These are phyloP conservation scores for Plusia festucae DNA, from an alignment of 2,888 invertebrate species.

Conservation along the genomic window DNA sequence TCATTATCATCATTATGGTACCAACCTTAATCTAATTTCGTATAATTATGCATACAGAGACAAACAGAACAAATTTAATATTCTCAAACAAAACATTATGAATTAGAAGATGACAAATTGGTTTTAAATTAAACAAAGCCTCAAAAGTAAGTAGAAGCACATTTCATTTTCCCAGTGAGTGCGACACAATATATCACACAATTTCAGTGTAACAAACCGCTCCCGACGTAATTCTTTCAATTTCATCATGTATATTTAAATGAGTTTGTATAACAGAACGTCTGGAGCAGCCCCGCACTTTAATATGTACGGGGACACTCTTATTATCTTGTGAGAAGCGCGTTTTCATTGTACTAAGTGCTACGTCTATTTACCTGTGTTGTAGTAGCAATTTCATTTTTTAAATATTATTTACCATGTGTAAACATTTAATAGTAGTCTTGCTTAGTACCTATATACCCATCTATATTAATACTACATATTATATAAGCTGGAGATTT, in stretches of 20 bases:
- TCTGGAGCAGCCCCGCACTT: slow-evolving; percentile 63
- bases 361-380: slow-evolving; percentile 3
- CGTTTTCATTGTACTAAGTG: slow-evolving; percentile 65
- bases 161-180: slow-evolving; percentile 33
- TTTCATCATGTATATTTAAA: slow-evolving; percentile 88
- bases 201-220: slow-evolving; percentile 59
- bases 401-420: no score
- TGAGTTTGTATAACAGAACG: slow-evolving; percentile 82
- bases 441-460: no score
- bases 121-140: slow-evolving; percentile 5
- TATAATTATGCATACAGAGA: not conserved
- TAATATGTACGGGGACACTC: slow-evolving; percentile 84
- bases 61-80: not conserved
- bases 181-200: slow-evolving; percentile 59
- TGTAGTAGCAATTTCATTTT: no score
- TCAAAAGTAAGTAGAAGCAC: slow-evolving; percentile 26
- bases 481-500: no score
- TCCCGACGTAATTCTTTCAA: slow-evolving; percentile 83
- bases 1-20: no score
- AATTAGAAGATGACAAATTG: slow-evolving; percentile 1
- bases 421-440: no score
- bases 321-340: slow-evolving; percentile 77
- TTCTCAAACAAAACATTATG: not conserved
- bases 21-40: no score
- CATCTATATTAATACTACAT: no score